Conservation (phyloP, 2,797 vertebrate genomes). For the Gymnodraco acuticeps region DNA sequence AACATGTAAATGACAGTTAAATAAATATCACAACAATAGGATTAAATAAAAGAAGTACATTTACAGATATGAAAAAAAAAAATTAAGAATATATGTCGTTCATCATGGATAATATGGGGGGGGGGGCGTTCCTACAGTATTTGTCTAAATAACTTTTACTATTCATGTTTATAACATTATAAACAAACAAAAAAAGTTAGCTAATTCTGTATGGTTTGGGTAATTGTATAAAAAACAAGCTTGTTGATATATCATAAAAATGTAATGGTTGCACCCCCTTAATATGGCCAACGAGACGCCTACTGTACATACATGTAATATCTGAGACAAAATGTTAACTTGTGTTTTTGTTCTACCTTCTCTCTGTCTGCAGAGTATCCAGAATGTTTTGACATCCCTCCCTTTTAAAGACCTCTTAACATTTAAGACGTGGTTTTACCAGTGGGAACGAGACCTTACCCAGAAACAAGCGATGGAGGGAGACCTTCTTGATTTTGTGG, state of each 20-base stretch:
- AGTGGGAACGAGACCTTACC: constrained; percentile 18
- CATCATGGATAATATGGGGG: no score
- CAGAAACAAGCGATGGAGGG: constrained; percentile 44
- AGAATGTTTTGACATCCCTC: constrained; percentile 37
- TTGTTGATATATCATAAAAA: neutral
- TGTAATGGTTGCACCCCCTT: neutral
- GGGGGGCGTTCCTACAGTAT: neutral
- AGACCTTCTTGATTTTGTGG: constrained; percentile 80
- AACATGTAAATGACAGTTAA: no score
- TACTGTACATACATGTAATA: no score
- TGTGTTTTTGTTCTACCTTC: neutral
- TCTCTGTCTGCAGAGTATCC: constrained; percentile 68
- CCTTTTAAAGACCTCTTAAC: constrained; percentile 29
- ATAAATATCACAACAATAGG: no score
- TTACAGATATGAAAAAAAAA: no score
- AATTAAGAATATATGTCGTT: no score
- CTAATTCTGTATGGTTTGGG: no score
- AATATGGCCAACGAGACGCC: neutral
- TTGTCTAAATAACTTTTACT: neutral
- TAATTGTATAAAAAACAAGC: neutral
- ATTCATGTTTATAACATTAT: neutral
- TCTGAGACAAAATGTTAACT: neutral
- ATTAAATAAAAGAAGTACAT: no score
- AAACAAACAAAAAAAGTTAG: neutral
- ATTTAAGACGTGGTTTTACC: constrained; percentile 62